These are phyloP conservation scores for Pelochelys cantorii DNA, from an alignment of 2,797 vertebrate genomes.

Conservation along the genomic window DNA sequence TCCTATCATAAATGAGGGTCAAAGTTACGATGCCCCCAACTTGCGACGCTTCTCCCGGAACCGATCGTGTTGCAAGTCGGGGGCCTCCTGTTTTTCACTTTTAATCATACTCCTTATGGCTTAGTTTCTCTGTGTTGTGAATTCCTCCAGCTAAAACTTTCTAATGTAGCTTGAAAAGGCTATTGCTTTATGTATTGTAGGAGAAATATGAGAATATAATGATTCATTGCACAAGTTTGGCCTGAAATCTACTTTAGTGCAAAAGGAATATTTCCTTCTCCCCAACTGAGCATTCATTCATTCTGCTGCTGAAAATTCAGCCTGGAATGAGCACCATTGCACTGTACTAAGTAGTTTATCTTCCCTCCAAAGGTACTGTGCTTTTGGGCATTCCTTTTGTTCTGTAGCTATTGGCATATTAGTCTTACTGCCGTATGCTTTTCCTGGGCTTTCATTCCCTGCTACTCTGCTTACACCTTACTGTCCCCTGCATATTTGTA, in stretches of 20 bases:
- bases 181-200: background rate
- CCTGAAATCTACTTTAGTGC: background rate
- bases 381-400: rapidly evolving
- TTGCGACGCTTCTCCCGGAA: too few species aligned
- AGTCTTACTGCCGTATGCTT: background rate
- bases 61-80: too few species aligned
- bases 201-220: constrained; percentile 13
- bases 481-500: background rate
- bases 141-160: background rate
- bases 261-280: constrained; percentile 1
- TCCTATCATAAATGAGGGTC: too few species aligned
- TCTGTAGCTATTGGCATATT: background rate
- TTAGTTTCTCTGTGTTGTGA: background rate
- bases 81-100: background rate
- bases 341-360: background rate
- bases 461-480: background rate
- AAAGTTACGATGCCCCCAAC: too few species aligned
- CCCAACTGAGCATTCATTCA: background rate
- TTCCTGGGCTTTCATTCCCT: background rate
- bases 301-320: background rate
- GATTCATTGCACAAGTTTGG: background rate
- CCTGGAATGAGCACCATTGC: background rate
- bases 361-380: background rate
- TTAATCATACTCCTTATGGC: background rate
- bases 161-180: background rate